Evolutionary conservation across 2,113 vertebrate species (phyloP), one percentile per base, ranked within the genome.

Genomic region (Ranitomeya variabilis): DNA sequence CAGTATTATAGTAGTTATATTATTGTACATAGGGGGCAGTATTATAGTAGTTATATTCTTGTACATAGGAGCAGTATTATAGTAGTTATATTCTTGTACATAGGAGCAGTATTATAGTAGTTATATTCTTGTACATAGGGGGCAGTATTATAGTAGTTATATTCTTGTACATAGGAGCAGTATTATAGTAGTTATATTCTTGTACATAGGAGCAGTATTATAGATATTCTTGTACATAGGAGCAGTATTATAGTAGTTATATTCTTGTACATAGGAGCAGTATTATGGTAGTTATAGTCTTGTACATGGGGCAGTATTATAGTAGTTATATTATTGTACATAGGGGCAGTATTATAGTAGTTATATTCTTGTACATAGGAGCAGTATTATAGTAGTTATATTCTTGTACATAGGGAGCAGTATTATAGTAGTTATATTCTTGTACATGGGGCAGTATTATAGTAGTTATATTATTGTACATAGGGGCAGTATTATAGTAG

Each of bases 211-310:
- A 18, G 71, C 26, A 74, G 71, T 74, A 74, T 74, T 74, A 73
- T 73, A 74, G 31, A 74, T 74, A 74, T 74, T 74, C 71, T 74
- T 74, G 71, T 74, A 74, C 7, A 74, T 74, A 74, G 71, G 66
- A 26, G 69, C 26, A 71, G 69, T 71, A 71, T 71, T 31, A 31
- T 71, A 71, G 69, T 71, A 71, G 69, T 71, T 74, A 74, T 74
- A 74, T 74, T 74, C 71, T 74, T 74, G 71, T 74, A 74, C 14
- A 74, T 74, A 74, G 71, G 71, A 8, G 14, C 26, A 74, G 71
- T 74, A 74, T 74, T 74, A 74, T 74, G 37, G 71, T 45, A 74
- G 71, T 74, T 74, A 74, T 74, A 74, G 1, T 31, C 26, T 2
- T 1, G 1, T 31, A 31, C 26, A 45, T 5, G 55, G 55, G 1